Evolutionary conservation across 30 jellyfish, hydroid and myxozoan species (phyloP).

Genomic region (Cassiopea andromeda): DNA sequence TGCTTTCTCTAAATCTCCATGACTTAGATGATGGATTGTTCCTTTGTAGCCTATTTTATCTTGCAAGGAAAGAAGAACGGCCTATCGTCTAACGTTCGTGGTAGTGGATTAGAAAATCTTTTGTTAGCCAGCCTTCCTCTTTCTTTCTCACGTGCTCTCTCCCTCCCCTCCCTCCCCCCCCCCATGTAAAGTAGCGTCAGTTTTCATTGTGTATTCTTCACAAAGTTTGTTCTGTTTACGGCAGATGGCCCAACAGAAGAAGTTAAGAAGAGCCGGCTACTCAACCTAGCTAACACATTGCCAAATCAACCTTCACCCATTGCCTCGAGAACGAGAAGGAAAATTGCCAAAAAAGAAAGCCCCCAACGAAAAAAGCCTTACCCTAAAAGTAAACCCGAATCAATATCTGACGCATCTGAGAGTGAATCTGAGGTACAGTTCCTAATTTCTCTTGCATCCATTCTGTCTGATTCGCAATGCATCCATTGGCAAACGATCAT

Average conservation of each 20-base stretch:
- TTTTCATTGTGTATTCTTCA: background rate
- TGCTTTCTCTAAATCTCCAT: too few relatives aligned
- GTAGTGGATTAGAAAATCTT: too few relatives aligned
- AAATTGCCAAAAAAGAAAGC: conserved; percentile 39
- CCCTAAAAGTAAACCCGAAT: conserved; percentile 56
- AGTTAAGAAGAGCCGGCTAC: conserved; percentile 29
- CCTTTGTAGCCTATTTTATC: too few relatives aligned
- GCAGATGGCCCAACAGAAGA: conserved; percentile 9
- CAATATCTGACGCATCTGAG: conserved; percentile 40
- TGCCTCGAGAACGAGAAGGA: conserved; percentile 55
- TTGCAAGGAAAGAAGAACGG: too few relatives aligned
- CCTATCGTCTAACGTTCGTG: too few relatives aligned
- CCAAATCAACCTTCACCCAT: conserved; percentile 46
- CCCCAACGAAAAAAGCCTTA: conserved; percentile 56
- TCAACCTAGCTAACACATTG: background rate
- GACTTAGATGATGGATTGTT: too few relatives aligned
- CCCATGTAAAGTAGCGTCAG: too few relatives aligned
- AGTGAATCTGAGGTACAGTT: conserved; percentile 51
- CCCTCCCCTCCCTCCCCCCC: too few relatives aligned
- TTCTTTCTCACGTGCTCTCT: too few relatives aligned
- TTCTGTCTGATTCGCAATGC: background rate
- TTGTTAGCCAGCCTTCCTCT: too few relatives aligned
- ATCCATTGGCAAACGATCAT: too few relatives aligned
- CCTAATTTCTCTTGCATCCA: background rate
- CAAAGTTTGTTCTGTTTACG: background rate